Conservation (phyloP, 2,797 vertebrate species). For the Molossus alvarezi region DNA sequence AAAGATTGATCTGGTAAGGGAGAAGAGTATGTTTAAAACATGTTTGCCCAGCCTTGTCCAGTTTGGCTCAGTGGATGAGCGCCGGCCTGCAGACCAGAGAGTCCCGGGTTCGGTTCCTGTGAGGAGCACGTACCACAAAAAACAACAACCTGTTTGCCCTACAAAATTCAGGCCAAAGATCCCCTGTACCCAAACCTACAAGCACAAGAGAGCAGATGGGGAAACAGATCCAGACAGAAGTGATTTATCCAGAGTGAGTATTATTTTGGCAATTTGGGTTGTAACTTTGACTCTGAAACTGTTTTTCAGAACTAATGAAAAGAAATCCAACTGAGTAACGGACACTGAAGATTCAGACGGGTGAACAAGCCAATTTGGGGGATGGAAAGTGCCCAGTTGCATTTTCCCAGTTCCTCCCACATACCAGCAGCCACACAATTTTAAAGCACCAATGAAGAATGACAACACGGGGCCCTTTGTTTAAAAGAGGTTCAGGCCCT, state of each 20-base stretch:
- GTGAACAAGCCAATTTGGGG: background rate
- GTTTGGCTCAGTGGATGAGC: too few species aligned
- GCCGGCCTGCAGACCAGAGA: too few species aligned
- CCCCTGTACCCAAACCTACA: background rate
- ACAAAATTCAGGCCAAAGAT: background rate
- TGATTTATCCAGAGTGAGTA: background rate
- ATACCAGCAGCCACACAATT: background rate
- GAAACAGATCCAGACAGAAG: background rate
- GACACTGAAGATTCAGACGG: background rate
- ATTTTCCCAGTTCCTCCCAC: background rate
- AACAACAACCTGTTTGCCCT: background rate
- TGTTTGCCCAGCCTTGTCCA: background rate
- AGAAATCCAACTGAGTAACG: background rate
- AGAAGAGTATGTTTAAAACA: background rate
- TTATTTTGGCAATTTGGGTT: background rate
- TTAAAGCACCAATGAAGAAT: background rate
- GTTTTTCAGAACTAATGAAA: background rate
- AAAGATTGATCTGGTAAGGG: background rate
- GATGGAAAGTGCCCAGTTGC: rapidly evolving
- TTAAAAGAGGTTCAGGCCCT: too few species aligned
- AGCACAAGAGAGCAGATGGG: background rate
- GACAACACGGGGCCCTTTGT: rapidly evolving
- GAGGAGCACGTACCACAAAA: too few species aligned
- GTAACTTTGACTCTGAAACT: background rate
- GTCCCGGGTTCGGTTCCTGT: too few species aligned